Conservation (phyloP, 2,797 vertebrate species). For the Xyrichtys novacula region DNA sequence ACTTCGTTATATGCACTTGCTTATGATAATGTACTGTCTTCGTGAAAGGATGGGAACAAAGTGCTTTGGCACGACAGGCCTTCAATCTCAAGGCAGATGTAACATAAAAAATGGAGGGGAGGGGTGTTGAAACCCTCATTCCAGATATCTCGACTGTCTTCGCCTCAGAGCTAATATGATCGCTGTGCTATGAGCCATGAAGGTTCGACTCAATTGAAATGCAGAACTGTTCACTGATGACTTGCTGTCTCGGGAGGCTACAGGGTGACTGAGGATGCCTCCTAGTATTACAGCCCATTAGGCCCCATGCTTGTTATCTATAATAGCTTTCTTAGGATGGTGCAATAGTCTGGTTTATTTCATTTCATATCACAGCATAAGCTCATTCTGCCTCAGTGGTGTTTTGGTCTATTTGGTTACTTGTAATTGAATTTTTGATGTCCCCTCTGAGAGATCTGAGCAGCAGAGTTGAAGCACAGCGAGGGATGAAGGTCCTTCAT, state of each 20-base stretch:
- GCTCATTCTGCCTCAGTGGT: constrained; percentile 41
- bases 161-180: constrained; percentile 40
- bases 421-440: constrained; percentile 74
- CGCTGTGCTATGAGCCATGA: constrained; percentile 52
- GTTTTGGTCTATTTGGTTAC: constrained; percentile 66
- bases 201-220: constrained; percentile 70
- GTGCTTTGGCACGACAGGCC: constrained; percentile 12
- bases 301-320: constrained; percentile 71
- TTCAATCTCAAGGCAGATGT: constrained; percentile 30
- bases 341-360: constrained; percentile 60
- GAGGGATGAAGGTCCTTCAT: constrained; percentile 7
- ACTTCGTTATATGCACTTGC: not conserved
- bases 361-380: constrained; percentile 67
- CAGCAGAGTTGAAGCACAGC: constrained; percentile 3
- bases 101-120: constrained; percentile 1
- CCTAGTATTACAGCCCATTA: constrained; percentile 67
- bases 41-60: not conserved
- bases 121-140: constrained; percentile 21
- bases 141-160: constrained; percentile 40
- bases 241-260: constrained; percentile 48
- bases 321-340: constrained; percentile 71
- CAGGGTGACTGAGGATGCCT: constrained; percentile 55
- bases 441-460: constrained; percentile 26
- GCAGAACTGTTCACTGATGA: constrained; percentile 52
- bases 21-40: constrained; percentile 9